Evolutionary conservation across 2,888 invertebrate species (phyloP).

Genomic region (Ditylenchus weischeri): DNA sequence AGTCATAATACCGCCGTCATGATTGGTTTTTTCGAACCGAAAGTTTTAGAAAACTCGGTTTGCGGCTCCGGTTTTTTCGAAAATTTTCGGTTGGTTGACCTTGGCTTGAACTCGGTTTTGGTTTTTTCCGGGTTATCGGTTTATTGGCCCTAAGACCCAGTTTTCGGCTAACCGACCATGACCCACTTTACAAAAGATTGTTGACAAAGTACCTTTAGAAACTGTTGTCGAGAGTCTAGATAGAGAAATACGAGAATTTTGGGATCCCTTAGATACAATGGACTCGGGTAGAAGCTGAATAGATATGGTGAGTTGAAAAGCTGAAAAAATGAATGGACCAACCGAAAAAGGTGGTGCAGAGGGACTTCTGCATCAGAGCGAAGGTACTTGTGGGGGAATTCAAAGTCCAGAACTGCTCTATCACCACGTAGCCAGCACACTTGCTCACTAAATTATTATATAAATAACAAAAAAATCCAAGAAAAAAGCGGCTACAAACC

Average conservation of each 20-base stretch:
- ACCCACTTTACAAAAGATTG: not conserved
- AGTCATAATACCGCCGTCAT: too few relatives aligned
- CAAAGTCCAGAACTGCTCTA: not conserved
- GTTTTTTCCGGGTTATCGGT: too few relatives aligned
- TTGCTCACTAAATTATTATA: not conserved
- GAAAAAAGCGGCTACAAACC: not conserved
- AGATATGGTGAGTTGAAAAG: not conserved
- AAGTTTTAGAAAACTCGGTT: too few relatives aligned
- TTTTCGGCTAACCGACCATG: too few relatives aligned
- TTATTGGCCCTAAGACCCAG: too few relatives aligned
- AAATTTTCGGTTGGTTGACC: too few relatives aligned
- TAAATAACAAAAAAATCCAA: not conserved
- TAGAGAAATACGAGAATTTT: conserved; percentile 19
- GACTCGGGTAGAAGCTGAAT: conserved; percentile 12
- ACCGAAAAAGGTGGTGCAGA: conserved; percentile 9
- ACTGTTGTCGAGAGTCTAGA: conserved; percentile 16
- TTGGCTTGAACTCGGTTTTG: too few relatives aligned
- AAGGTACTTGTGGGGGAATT: not conserved
- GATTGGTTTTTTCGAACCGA: too few relatives aligned
- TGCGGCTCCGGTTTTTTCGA: too few relatives aligned
- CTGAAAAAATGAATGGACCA: not conserved
- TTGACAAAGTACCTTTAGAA: conserved; percentile 16
- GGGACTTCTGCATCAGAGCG: not conserved
- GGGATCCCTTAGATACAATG: conserved; percentile 12
- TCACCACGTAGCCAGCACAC: not conserved